Percentiles rank a stretch among this genome's conserved stretches.
Conservation (phyloP, 2,888 invertebrate species). For the Drosophila mimica region DNA sequence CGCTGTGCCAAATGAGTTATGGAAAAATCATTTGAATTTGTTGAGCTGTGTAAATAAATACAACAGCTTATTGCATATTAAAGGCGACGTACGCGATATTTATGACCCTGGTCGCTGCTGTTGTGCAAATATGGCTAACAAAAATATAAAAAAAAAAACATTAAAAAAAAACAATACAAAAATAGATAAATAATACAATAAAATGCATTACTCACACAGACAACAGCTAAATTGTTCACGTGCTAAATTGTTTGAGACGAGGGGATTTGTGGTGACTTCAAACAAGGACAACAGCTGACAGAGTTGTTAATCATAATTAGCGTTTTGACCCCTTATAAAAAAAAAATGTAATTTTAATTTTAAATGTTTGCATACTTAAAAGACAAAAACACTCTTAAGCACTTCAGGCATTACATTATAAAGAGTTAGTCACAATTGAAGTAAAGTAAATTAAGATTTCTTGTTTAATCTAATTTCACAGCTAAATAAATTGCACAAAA, state of each 20-base stretch:
- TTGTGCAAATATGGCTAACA: slow-evolving; percentile 42
- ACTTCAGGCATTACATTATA: not conserved
- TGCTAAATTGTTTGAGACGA: not conserved
- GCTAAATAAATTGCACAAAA: not conserved
- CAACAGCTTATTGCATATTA: slow-evolving; percentile 55
- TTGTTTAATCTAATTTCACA: not conserved
- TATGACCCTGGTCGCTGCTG: slow-evolving; percentile 40
- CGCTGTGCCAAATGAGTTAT: slow-evolving; percentile 50
- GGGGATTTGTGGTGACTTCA: not conserved
- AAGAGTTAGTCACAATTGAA: not conserved
- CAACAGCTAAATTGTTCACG: slow-evolving; percentile 22
- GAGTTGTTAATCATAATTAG: slow-evolving; percentile 17
- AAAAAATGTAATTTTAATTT: not conserved
- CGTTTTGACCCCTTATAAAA: not conserved
- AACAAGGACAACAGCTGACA: slow-evolving; percentile 21
- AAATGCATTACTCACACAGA: slow-evolving; percentile 8
- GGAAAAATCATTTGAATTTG: slow-evolving; percentile 56
- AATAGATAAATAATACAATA: not conserved
- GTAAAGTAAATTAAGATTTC: not conserved
- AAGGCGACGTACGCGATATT: slow-evolving; percentile 43
- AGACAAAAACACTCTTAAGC: not conserved
- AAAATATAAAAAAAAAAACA: not conserved
- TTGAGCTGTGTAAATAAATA: slow-evolving; percentile 55
- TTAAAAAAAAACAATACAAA: not conserved
- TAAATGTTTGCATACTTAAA: not conserved